Evolutionary conservation across 2,888 invertebrate genomes (phyloP), one percentile per base, ranked within the genome.

Genomic region (Cetonia aurata): DNA sequence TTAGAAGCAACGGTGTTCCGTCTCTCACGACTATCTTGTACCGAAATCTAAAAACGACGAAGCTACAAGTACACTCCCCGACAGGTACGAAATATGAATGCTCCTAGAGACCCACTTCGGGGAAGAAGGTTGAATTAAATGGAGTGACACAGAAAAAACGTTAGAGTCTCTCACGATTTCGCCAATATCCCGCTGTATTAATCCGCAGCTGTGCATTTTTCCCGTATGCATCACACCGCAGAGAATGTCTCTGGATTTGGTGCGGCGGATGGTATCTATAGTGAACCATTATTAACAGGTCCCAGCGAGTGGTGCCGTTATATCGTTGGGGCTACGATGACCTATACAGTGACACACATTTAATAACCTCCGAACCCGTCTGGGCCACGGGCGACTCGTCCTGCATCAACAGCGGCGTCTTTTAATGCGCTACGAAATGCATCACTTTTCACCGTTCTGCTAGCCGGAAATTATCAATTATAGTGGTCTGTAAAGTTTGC

Each of bases 341-440:
- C 73, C 73, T 69, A 75, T 72, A 74, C 57, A 67, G 55, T 72
- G 75, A 67, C 74, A 73, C 69, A 75, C 69, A 73, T 75, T 69
- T 42, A 50, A 67, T 72, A 70, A 73, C 75, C 75, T 74, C n/a
- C 72, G 75, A 75, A 72, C 72, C 55, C 60, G 31, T 57, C 56
- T 50, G 8, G 50, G 62, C 62, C 62, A 50, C 50, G 37, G 62
- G 62, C 37, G 50, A 65, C 62, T 50, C 15, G 62, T 50, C 50
- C 50, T 50, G 33, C 50, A 37, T 37, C 50, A 15, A 65, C 50
- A n/a, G 17, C 48, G 50, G 50, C 13, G 44, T 31, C 44, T 59
- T 59, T 44, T 17, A 59, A 17, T n/a, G 19, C 46, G 25, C 50
- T 65, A 3, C 50, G 17, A 65, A 65, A 50, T 65, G 50, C 50